A percentile compares a stretch with the other conserved stretches of the same genome.
Evolutionary conservation across 2,888 invertebrate genomes (phyloP).

Genomic region (Parnassius smintheus): DNA sequence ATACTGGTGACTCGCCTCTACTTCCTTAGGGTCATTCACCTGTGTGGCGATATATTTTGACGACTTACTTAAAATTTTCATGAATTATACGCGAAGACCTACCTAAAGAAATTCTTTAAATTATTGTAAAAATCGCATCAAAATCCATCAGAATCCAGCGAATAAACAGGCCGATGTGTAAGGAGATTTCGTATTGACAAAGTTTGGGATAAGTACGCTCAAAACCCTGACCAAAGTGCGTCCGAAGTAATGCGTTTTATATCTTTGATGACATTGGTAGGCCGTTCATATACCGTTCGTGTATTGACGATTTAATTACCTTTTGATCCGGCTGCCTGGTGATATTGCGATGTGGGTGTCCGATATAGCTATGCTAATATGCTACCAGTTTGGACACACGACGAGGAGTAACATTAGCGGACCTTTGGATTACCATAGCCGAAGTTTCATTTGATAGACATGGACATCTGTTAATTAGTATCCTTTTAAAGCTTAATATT

Average conservation of each 20-base stretch:
- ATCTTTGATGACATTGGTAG: conserved; percentile 54
- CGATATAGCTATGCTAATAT: conserved; percentile 72
- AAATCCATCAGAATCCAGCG: too few relatives aligned
- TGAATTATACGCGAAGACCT: too few relatives aligned
- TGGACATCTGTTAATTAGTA: conserved; percentile 31
- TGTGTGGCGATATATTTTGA: too few relatives aligned
- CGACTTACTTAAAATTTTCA: too few relatives aligned
- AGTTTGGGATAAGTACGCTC: background rate
- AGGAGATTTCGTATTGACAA: too few relatives aligned
- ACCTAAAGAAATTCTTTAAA: too few relatives aligned
- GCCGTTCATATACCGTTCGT: conserved; percentile 71
- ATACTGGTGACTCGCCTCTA: too few relatives aligned
- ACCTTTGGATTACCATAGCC: conserved; percentile 53
- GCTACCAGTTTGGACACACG: conserved; percentile 41
- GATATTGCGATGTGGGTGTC: conserved; percentile 77
- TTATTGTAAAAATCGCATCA: too few relatives aligned
- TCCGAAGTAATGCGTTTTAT: conserved; percentile 41
- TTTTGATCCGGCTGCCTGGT: conserved; percentile 69
- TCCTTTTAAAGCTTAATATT: conserved; percentile 6
- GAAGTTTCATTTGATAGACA: conserved; percentile 38
- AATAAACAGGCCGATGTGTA: too few relatives aligned
- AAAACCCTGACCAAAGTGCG: background rate
- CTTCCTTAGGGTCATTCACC: too few relatives aligned
- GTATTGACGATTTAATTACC: conserved; percentile 79
- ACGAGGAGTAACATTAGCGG: conserved; percentile 52